Percentiles rank a stretch among this genome's conserved stretches.
Conservation (phyloP, 2,797 vertebrate species). For the Hyperoplus lanceolatus region DNA sequence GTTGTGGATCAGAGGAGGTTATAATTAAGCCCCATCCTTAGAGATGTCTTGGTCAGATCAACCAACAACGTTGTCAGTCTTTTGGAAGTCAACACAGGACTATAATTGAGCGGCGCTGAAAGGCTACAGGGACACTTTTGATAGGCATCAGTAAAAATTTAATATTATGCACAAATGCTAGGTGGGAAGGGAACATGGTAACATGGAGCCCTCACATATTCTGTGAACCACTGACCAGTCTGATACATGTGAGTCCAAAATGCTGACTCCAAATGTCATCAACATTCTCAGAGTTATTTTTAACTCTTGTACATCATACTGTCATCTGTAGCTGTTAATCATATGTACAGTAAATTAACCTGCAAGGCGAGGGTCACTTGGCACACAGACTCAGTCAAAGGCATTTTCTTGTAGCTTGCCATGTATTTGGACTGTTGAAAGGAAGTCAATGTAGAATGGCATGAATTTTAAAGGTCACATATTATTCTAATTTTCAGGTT, state of each 20-base stretch:
- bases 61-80: conserved; percentile 64
- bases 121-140: conserved; percentile 52
- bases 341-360: not conserved
- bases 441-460: not conserved
- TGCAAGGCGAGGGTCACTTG: not conserved
- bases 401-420: not conserved
- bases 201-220: not conserved
- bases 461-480: not conserved
- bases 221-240: not conserved
- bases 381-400: not conserved
- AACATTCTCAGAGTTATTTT: not conserved
- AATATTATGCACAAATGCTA: conserved; percentile 43
- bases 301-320: not conserved
- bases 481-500: no score
- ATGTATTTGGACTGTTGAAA: not conserved
- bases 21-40: conserved; percentile 68
- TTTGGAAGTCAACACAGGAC: conserved; percentile 45
- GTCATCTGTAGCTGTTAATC: not conserved
- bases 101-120: conserved; percentile 55
- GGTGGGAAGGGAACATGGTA: conserved; percentile 22
- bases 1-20: conserved; percentile 69
- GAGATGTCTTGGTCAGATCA: conserved; percentile 57
- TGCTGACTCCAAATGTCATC: not conserved
- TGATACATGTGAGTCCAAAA: not conserved
- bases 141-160: conserved; percentile 47